These are phyloP conservation scores for Siniperca scherzeri DNA, from an alignment of 2,797 vertebrate genomes.

Conservation along the genomic window DNA sequence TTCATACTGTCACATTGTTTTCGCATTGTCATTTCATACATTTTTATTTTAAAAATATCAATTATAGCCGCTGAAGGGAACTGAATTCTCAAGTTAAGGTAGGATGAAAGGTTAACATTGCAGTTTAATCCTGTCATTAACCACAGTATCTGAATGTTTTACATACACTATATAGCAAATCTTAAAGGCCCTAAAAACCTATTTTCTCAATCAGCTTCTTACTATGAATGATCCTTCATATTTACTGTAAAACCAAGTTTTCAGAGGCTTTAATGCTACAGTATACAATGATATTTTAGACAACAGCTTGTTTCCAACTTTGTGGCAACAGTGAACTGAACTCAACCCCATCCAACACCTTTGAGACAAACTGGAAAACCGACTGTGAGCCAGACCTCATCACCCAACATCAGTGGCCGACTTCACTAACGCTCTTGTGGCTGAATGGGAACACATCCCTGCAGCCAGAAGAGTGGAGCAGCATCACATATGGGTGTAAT, in stretches of 20 bases:
- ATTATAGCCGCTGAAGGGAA: no score
- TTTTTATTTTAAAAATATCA: background rate
- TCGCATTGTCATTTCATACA: background rate
- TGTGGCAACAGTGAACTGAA: background rate
- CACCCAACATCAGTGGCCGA: background rate
- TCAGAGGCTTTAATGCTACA: background rate
- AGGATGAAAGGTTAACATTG: background rate
- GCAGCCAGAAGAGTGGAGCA: background rate
- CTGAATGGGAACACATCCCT: conserved; percentile 7
- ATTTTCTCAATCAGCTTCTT: background rate
- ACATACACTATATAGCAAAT: background rate
- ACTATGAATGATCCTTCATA: background rate
- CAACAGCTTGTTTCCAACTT: background rate
- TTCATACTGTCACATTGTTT: background rate
- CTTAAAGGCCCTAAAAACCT: no score
- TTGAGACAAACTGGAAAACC: background rate
- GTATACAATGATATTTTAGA: background rate
- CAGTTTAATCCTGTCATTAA: background rate
- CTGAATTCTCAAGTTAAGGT: no score
- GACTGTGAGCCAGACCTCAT: background rate
- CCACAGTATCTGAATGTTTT: background rate
- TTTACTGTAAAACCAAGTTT: background rate
- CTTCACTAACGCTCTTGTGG: background rate
- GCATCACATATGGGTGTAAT: background rate
- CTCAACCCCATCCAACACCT: background rate